Conservation (phyloP, 2,797 vertebrate genomes). For the Sylvilagus floridanus region DNA sequence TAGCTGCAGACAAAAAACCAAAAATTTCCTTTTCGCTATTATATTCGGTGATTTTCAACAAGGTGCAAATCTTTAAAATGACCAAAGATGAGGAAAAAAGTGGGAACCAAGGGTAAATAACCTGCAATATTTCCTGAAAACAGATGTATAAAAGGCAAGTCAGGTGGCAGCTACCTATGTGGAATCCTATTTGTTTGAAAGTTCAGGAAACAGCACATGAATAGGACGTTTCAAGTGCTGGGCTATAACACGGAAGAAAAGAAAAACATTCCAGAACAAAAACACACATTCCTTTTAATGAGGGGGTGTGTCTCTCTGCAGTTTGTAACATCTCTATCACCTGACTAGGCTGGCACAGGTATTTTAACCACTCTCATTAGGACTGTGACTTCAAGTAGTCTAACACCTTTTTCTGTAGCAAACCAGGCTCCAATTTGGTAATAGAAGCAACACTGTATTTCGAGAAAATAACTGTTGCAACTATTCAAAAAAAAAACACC, state of each 20-base stretch:
- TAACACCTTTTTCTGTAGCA: background rate
- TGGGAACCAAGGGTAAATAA: slow-evolving; percentile 31
- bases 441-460: slow-evolving; percentile 47
- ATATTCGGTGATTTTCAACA: slow-evolving; percentile 17
- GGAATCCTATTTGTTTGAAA: slow-evolving; percentile 33
- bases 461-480: slow-evolving; percentile 45
- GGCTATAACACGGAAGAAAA: background rate
- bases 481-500: slow-evolving; percentile 10
- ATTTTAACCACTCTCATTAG: background rate
- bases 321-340: slow-evolving; percentile 1
- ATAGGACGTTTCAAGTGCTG: background rate
- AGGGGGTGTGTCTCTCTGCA: background rate
- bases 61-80: background rate
- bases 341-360: background rate
- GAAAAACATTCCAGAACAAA: background rate
- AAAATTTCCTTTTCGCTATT: background rate
- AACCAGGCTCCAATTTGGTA: slow-evolving; percentile 4
- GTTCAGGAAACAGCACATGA: slow-evolving; percentile 44
- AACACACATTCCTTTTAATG: background rate
- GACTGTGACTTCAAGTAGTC: background rate
- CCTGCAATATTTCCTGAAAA: slow-evolving; percentile 46
- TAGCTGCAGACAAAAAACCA: background rate
- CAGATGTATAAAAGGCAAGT: background rate
- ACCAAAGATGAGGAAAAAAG: background rate
- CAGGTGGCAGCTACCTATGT: background rate